A percentile compares a stretch with the other conserved stretches of the same genome.
phyloP scores from a whole-genome alignment of 2,797 vertebrate genomes.

The Gymnocypris eckloni region DNA sequence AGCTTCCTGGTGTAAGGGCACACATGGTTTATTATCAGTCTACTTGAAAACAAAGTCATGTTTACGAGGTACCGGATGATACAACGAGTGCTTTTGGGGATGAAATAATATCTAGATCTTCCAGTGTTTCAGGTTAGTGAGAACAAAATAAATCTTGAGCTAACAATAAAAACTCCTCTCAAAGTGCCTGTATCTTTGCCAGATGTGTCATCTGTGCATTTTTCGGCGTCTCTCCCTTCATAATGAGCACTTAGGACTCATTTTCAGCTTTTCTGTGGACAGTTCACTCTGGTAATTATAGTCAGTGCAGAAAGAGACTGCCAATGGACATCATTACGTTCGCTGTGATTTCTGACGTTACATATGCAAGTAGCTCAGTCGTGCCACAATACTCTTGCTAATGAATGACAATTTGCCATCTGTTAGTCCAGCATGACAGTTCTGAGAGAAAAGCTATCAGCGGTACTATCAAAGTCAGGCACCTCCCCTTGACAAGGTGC shows the following conservation, averaged over 20 bases:
- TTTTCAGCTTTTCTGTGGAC: neutral
- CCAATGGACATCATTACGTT: neutral
- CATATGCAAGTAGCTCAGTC: neutral
- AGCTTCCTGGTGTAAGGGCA: neutral
- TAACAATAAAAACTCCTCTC: neutral
- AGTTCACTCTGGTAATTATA: neutral
- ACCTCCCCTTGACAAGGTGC: neutral
- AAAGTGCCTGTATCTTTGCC: neutral
- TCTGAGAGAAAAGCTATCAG: neutral
- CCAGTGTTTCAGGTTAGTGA: neutral
- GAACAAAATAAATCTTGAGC: neutral
- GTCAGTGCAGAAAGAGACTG: neutral
- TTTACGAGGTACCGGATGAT: neutral
- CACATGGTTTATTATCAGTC: neutral
- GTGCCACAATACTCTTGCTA: neutral
- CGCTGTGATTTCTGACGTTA: neutral
- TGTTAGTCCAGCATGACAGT: slow-evolving; percentile 1
- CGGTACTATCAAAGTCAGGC: slow-evolving; percentile 2
- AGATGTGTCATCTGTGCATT: neutral
- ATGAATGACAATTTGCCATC: slow-evolving; percentile 36
- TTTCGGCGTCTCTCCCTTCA: neutral
- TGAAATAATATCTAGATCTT: neutral
- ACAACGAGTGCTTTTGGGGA: neutral
- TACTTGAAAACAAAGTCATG: slow-evolving; percentile 21
- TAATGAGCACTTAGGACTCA: slow-evolving; percentile 27